A percentile compares a stretch with the other conserved stretches of the same genome.
Evolutionary conservation across 2,888 invertebrate genomes (phyloP).

Genomic region (Platynereis dumerilii): DNA sequence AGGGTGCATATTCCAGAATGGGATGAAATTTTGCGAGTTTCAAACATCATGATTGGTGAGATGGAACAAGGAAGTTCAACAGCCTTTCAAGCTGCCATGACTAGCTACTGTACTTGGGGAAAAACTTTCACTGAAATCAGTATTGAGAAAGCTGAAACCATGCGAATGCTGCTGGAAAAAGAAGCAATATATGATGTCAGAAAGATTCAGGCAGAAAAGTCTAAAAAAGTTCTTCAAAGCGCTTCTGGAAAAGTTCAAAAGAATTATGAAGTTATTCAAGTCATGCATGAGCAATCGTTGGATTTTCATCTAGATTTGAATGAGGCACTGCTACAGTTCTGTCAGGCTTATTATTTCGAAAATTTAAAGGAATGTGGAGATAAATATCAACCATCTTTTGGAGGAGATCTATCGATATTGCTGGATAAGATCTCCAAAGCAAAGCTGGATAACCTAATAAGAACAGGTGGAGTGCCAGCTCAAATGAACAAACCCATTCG

Average conservation of each 20-base stretch:
- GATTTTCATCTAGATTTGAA: not conserved
- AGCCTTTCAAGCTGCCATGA: too few relatives aligned
- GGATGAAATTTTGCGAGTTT: too few relatives aligned
- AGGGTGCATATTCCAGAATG: too few relatives aligned
- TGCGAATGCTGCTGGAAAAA: not conserved
- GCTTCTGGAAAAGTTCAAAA: not conserved
- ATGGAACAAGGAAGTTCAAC: too few relatives aligned
- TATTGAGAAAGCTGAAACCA: not conserved
- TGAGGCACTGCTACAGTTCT: constrained; percentile 1
- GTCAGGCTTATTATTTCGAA: constrained; percentile 22
- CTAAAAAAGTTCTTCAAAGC: not conserved
- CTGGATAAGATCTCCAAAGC: constrained; percentile 16
- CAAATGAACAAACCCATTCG: not conserved
- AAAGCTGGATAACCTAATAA: constrained; percentile 11
- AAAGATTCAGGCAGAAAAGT: not conserved
- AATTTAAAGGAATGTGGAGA: constrained; percentile 13
- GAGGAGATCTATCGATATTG: constrained; percentile 7
- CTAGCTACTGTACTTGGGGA: not conserved
- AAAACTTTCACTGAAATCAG: not conserved
- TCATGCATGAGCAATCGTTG: constrained; percentile 1
- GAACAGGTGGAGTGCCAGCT: not conserved
- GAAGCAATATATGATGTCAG: not conserved
- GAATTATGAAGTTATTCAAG: not conserved
- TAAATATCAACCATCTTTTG: constrained; percentile 13
- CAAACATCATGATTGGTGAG: too few relatives aligned